phyloP scores from a whole-genome alignment of 2,113 vertebrate species.

The Butastur rufipennis region DNA sequence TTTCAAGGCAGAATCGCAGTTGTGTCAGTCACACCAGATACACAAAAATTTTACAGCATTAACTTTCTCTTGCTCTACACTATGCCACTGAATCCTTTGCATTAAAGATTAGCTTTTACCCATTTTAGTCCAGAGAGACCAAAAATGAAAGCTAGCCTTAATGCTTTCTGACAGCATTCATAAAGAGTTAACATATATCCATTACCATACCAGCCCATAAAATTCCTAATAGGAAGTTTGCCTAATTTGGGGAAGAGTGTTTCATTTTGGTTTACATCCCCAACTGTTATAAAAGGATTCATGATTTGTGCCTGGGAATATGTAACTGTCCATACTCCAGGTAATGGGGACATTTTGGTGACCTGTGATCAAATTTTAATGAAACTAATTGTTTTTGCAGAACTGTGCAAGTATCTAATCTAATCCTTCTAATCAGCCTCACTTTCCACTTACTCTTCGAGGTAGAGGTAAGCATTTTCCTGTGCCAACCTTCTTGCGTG shows the following conservation, averaged over 20 bases:
- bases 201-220: too few species aligned
- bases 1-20: not conserved
- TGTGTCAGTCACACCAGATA: not conserved
- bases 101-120: not conserved
- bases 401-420: not conserved
- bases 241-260: not conserved
- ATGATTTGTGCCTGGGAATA: not conserved
- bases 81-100: not conserved
- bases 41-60: not conserved
- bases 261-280: not conserved
- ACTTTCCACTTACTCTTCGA: slow-evolving; percentile 85
- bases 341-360: not conserved
- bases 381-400: not conserved
- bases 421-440: not conserved
- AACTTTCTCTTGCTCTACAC: not conserved
- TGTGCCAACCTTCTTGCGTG: slow-evolving; percentile 81
- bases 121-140: not conserved
- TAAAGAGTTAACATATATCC: not conserved
- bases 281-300: not conserved
- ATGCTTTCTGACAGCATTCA: not conserved
- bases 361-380: not conserved
- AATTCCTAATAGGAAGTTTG: not conserved
- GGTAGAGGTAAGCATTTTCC: slow-evolving; percentile 85
- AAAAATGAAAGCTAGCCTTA: not conserved
- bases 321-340: not conserved